Conservation (phyloP, 1,140 invertebrate species). For the Penaeus chinensis region DNA sequence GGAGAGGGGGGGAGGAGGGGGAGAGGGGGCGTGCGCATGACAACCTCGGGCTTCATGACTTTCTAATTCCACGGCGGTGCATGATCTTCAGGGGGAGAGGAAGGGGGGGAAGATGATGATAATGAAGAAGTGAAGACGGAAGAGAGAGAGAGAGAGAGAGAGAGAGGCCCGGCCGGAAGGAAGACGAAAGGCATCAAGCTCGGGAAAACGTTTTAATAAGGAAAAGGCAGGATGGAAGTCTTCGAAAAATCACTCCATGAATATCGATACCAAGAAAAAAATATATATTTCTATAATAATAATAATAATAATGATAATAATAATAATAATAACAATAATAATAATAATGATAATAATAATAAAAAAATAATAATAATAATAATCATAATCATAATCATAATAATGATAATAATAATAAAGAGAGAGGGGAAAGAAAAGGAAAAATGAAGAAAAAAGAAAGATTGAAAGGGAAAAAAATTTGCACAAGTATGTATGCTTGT, state of each 20-base stretch:
- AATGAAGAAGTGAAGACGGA: not conserved
- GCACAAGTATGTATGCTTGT: not conserved
- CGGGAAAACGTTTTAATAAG: not conserved
- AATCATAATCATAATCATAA: no score
- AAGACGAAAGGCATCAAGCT: not conserved
- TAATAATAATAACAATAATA: no score
- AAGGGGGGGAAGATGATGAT: not conserved
- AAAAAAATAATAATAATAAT: no score
- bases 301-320: no score
- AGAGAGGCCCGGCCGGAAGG: not conserved
- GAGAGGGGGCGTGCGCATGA: not conserved
- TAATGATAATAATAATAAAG: no score
- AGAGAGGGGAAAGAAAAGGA: not conserved
- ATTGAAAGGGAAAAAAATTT: not conserved
- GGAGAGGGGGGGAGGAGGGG: not conserved
- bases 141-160: not conserved
- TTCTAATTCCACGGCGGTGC: no score
- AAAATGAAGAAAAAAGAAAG: not conserved
- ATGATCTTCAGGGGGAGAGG: conserved; percentile 1
- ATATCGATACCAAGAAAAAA: no score
- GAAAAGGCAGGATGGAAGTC: not conserved
- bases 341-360: no score
- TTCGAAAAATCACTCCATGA: not conserved
- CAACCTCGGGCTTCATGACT: not conserved
- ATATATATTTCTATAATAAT: no score